These are phyloP conservation scores for Melanotaenia parkinsoni DNA, from an alignment of 2,797 vertebrate genomes.

Conservation along the genomic window DNA sequence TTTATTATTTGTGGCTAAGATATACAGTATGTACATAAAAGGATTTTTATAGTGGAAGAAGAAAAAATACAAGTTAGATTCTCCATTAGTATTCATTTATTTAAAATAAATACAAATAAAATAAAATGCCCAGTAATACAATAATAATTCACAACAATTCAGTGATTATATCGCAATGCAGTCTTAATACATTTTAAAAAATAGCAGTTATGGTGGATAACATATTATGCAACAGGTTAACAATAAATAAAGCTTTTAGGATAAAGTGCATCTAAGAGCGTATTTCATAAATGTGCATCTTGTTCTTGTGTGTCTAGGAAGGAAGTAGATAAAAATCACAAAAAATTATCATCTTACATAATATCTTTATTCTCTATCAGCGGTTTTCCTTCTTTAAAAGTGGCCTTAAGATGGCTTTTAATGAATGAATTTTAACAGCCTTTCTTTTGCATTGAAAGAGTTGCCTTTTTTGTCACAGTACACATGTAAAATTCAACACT, in stretches of 20 bases:
- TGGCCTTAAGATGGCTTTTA: not conserved
- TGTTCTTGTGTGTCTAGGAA: constrained; percentile 13
- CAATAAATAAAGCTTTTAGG: not conserved
- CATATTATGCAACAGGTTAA: constrained; percentile 7
- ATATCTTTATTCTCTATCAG: not conserved
- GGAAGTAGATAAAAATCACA: not conserved
- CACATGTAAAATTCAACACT: not conserved
- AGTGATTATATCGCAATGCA: not conserved
- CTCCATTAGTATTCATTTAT: constrained; percentile 42
- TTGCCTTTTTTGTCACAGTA: not conserved
- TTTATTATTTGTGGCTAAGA: constrained; percentile 11
- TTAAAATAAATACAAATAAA: constrained; percentile 13
- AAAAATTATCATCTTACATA: not conserved
- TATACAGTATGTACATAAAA: not conserved
- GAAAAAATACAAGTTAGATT: not conserved
- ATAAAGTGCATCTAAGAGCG: constrained; percentile 20
- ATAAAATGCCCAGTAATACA: not conserved
- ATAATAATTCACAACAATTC: not conserved
- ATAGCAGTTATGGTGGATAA: not conserved
- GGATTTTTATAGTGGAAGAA: not conserved
- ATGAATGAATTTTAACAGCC: not conserved
- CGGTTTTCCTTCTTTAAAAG: not conserved
- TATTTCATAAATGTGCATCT: not conserved
- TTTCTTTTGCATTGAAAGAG: not conserved
- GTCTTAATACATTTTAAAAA: not conserved